Evolutionary conservation across 2,113 vertebrate species (phyloP).

Genomic region (Onychostruthus taczanowskii): DNA sequence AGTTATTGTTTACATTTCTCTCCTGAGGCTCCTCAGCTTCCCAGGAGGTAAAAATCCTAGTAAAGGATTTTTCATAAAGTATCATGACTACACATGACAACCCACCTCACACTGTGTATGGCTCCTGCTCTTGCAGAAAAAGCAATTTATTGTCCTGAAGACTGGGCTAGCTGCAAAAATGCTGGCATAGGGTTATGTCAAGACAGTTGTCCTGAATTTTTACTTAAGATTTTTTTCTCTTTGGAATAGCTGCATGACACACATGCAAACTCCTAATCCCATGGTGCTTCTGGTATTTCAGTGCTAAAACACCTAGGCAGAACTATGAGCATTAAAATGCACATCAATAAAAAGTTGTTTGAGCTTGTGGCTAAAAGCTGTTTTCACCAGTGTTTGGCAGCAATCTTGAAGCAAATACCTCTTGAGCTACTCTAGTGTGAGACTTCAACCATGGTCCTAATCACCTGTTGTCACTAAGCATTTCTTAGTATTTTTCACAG

Average conservation of each 20-base stretch:
- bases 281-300: background rate
- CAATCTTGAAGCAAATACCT: background rate
- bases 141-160: background rate
- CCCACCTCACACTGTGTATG: background rate
- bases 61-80: too few species aligned
- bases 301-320: background rate
- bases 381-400: background rate
- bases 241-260: background rate
- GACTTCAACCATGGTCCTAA: background rate
- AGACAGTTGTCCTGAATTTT: background rate
- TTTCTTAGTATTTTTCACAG: background rate
- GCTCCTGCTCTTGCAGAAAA: background rate
- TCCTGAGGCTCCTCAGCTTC: too few species aligned
- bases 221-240: background rate
- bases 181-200: background rate
- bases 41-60: too few species aligned
- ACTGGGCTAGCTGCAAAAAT: background rate
- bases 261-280: background rate
- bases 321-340: background rate
- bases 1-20: too few species aligned
- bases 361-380: background rate
- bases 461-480: background rate
- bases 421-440: background rate
- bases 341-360: background rate
- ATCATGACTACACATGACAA: too few species aligned